Base-by-base conservation (phyloP, 2,797 vertebrate genomes). In the Sebastes matsubarae region DNA sequence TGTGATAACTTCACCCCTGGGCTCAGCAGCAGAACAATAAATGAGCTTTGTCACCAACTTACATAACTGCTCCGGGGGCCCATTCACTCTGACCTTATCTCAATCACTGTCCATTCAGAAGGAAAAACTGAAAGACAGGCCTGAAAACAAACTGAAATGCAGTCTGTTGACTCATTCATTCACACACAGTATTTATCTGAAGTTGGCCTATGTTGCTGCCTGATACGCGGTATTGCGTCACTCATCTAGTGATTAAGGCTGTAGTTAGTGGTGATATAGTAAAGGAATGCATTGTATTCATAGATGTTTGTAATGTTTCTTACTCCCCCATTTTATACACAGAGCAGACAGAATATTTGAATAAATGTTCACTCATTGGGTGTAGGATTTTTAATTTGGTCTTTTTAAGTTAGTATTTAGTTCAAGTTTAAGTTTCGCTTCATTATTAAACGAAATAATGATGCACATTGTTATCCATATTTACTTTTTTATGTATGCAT, bases 11-110 rank as follows among this genome's bases (percentile, higher is more conserved):
- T 87, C 74, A 70, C 59, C 78, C 58, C 46, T 71, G 7, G 77
- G 75, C 78, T 88, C 78, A 76, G 71, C 78, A 74, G 72, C 69
- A 57, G 71, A 79, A 92, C 89, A 90, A 92, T 92, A 87, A 72
- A 91, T 85, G 75, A 87, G 81, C 88, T 92, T 93, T 93, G 92
- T 92, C 88, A 89, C 88, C 78, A 84, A 81, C 84, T 93, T 92
- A 30, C 84, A 80, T 92, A 90, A 93, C 84, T 73, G 36, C 77
- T 87, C 73, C 22, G 66, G 79, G 64, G 83, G 77, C 74, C 82
- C 66, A n/a, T 84, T 90, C 79, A 79, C 16, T 79, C 75, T 76
- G 63, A 79, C 79, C 79, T 81, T 88, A 89, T 91, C 90, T 87
- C 75, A 86, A 83, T 85, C 82, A 54, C 55, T 65, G 78, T 83